These are phyloP conservation scores for Philopedon plagiatum DNA, from an alignment of 2,888 invertebrate species.

Conservation along the genomic window DNA sequence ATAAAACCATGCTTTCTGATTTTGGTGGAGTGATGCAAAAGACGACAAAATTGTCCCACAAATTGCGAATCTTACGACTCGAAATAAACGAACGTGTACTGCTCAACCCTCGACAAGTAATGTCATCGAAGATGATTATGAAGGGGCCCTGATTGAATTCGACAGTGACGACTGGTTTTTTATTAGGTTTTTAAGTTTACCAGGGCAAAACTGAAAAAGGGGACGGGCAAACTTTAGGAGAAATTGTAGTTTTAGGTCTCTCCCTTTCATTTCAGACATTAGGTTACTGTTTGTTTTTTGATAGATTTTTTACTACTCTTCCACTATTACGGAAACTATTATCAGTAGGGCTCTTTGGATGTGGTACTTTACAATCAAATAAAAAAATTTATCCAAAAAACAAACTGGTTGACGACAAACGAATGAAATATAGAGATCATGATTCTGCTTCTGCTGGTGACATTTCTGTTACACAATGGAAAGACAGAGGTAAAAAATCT, in stretches of 20 bases:
- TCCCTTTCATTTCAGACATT: conserved; percentile 50
- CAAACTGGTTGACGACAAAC: conserved; percentile 54
- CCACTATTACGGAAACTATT: conserved; percentile 54
- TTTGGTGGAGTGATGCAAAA: too few relatives aligned
- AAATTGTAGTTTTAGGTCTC: conserved; percentile 56
- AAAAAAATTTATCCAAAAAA: conserved; percentile 56
- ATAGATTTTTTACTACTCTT: conserved; percentile 58
- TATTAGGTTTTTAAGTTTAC: conserved; percentile 31
- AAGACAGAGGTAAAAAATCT: conserved; percentile 57
- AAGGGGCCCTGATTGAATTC: not conserved
- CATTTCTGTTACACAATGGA: conserved; percentile 57
- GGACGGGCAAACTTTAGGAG: conserved; percentile 43
- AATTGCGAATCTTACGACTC: not conserved
- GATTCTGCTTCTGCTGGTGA: conserved; percentile 52
- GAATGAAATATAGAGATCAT: conserved; percentile 52
- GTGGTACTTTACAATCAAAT: conserved; percentile 57
- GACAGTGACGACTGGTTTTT: not conserved
- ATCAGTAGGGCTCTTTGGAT: conserved; percentile 55
- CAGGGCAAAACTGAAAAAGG: conserved; percentile 6
- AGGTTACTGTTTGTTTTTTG: conserved; percentile 58
- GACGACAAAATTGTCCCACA: too few relatives aligned
- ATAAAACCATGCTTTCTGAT: too few relatives aligned
- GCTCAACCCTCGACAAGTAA: not conserved
- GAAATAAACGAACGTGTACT: not conserved
- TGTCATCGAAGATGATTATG: not conserved